Conservation (phyloP, 1,140 invertebrate species). For the Zaprionus inermis region DNA sequence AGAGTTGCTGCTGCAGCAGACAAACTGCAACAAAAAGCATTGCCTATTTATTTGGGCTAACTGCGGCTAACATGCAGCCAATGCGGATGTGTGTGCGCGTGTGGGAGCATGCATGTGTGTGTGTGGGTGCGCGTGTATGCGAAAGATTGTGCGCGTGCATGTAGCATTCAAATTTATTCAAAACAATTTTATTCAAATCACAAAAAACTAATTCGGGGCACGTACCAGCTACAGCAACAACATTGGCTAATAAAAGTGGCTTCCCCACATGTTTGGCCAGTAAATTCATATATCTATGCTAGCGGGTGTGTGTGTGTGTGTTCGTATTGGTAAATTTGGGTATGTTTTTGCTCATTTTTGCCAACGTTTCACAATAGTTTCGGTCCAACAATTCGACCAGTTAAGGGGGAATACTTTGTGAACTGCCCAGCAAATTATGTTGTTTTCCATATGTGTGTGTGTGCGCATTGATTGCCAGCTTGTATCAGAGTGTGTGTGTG, state of each 20-base stretch:
- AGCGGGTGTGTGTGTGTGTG: slow-evolving; percentile 22
- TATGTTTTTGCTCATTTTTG: slow-evolving; percentile 66
- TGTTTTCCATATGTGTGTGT: slow-evolving; percentile 50
- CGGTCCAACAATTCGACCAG: slow-evolving; percentile 37
- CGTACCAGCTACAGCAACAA: slow-evolving; percentile 50
- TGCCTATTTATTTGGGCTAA: slow-evolving; percentile 63
- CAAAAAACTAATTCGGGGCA: slow-evolving; percentile 80
- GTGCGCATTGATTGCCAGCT: slow-evolving; percentile 38
- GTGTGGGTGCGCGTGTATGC: slow-evolving; percentile 17
- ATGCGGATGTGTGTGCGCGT: not conserved
- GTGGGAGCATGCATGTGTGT: slow-evolving; percentile 1
- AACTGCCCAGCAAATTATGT: slow-evolving; percentile 70
- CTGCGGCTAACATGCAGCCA: slow-evolving; percentile 24
- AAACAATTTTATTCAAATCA: slow-evolving; percentile 81
- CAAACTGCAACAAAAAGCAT: slow-evolving; percentile 46
- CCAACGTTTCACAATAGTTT: slow-evolving; percentile 67
- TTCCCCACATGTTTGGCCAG: slow-evolving; percentile 29
- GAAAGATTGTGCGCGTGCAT: slow-evolving; percentile 47
- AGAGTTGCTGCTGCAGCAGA: slow-evolving; percentile 35
- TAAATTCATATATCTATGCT: slow-evolving; percentile 49
- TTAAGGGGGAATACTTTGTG: slow-evolving; percentile 60
- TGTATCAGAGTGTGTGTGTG: slow-evolving; percentile 22
- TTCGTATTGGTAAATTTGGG: slow-evolving; percentile 38
- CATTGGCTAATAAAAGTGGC: slow-evolving; percentile 63
- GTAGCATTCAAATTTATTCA: slow-evolving; percentile 78